Evolutionary conservation across 2,113 vertebrate genomes (phyloP).

Genomic region (Acinonyx jubatus): DNA sequence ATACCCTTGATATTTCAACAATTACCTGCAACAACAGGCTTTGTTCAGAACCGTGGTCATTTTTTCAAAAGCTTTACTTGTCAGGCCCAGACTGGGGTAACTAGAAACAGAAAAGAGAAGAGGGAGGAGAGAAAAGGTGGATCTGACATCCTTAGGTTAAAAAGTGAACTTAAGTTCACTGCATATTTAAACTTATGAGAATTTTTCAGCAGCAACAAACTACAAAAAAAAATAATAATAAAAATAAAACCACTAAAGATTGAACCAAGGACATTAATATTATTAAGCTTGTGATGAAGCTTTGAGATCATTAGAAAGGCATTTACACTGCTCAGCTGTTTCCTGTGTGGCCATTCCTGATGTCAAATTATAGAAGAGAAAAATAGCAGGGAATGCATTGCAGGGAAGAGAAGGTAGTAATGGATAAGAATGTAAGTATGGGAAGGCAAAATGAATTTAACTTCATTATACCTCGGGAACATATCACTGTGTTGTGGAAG

Average conservation of each 20-base stretch:
- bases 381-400: slow-evolving; percentile 66
- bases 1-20: slow-evolving; percentile 91
- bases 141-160: slow-evolving; percentile 42
- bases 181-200: slow-evolving; percentile 58
- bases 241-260: slow-evolving; percentile 42
- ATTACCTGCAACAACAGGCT: slow-evolving; percentile 88
- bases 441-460: slow-evolving; percentile 79
- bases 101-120: neutral
- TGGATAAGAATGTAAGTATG: slow-evolving; percentile 55
- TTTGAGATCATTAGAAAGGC: slow-evolving; percentile 80
- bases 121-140: neutral
- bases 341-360: slow-evolving; percentile 74
- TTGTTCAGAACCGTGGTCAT: slow-evolving; percentile 82
- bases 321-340: slow-evolving; percentile 78
- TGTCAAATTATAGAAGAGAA: slow-evolving; percentile 83
- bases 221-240: neutral
- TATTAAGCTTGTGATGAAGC: slow-evolving; percentile 60
- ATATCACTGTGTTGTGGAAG: slow-evolving; percentile 34
- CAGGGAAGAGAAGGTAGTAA: slow-evolving; percentile 68
- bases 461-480: slow-evolving; percentile 73
- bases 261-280: slow-evolving; percentile 74
- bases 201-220: slow-evolving; percentile 30
- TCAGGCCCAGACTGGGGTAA: slow-evolving; percentile 64
- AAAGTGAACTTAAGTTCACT: slow-evolving; percentile 65
- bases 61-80: slow-evolving; percentile 85